Percentiles rank a stretch among this genome's conserved stretches.
These are phyloP conservation scores for Petrosia ficiformis DNA, from an alignment of 37 sponge, comb jelly and placozoan species.

Conservation along the genomic window DNA sequence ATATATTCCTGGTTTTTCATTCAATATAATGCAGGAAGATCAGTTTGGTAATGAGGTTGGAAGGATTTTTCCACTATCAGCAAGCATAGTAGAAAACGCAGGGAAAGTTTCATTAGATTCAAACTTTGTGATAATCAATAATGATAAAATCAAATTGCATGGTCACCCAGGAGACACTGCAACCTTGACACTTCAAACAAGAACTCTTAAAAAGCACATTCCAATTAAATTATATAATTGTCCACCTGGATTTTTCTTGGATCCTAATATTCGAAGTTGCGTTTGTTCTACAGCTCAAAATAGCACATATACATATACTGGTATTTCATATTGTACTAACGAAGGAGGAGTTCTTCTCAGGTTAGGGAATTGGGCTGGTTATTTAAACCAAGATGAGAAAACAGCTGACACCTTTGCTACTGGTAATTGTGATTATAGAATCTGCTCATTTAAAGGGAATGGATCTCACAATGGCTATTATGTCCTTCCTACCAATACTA, in stretches of 20 bases:
- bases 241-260: slow-evolving; percentile 4
- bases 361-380: slow-evolving; percentile 31
- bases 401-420: slow-evolving; percentile 12
- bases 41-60: not conserved
- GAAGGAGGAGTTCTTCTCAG: not conserved
- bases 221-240: not conserved
- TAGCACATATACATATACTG: too few species aligned
- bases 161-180: not conserved
- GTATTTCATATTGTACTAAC: slow-evolving; percentile 11
- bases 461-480: not conserved
- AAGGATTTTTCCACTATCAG: not conserved
- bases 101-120: not conserved
- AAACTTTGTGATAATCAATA: not conserved
- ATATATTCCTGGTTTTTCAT: not conserved
- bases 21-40: not conserved
- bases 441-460: slow-evolving; percentile 1
- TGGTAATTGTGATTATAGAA: not conserved
- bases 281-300: slow-evolving; percentile 10
- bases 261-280: not conserved
- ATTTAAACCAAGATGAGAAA: not conserved
- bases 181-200: not conserved
- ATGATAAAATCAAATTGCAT: not conserved
- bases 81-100: not conserved
- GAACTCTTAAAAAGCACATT: not conserved
- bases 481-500: not conserved